Conservation (phyloP, 1,140 invertebrate genomes). For the Acromyrmex echinatior region DNA sequence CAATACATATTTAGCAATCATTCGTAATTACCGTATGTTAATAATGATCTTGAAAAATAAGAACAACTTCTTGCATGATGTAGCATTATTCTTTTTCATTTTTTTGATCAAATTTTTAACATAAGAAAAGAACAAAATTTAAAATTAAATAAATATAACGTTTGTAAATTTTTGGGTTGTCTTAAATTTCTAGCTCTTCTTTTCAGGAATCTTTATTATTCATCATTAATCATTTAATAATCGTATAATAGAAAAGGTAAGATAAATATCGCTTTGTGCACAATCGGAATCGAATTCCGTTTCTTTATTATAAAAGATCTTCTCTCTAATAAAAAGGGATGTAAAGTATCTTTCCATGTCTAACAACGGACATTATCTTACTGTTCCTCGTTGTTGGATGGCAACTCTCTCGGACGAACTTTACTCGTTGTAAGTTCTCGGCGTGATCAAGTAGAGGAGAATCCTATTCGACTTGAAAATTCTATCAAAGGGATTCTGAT, state of each 20-base stretch:
- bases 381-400: not conserved
- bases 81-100: not conserved
- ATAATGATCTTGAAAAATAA: not conserved
- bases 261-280: slow-evolving; percentile 29
- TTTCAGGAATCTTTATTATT: slow-evolving; percentile 17
- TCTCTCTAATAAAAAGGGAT: slow-evolving; percentile 15
- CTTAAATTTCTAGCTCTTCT: not conserved
- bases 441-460: slow-evolving; percentile 22
- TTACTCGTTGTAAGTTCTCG: slow-evolving; percentile 46
- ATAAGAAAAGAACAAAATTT: not conserved
- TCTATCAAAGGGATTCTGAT: slow-evolving; percentile 54
- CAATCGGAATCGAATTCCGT: slow-evolving; percentile 42
- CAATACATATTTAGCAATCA: slow-evolving; percentile 39
- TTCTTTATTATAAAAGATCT: slow-evolving; percentile 28
- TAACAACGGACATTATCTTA: slow-evolving; percentile 31
- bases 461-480: slow-evolving; percentile 56
- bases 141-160: slow-evolving; percentile 3
- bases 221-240: not conserved
- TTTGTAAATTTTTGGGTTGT: not conserved
- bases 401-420: slow-evolving; percentile 10
- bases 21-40: not conserved
- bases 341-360: not conserved
- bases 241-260: slow-evolving; percentile 19
- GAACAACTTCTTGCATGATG: not conserved
- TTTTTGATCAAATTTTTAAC: not conserved